Evolutionary conservation across 2,113 vertebrate species (phyloP).

Genomic region (Carollia perspicillata): DNA sequence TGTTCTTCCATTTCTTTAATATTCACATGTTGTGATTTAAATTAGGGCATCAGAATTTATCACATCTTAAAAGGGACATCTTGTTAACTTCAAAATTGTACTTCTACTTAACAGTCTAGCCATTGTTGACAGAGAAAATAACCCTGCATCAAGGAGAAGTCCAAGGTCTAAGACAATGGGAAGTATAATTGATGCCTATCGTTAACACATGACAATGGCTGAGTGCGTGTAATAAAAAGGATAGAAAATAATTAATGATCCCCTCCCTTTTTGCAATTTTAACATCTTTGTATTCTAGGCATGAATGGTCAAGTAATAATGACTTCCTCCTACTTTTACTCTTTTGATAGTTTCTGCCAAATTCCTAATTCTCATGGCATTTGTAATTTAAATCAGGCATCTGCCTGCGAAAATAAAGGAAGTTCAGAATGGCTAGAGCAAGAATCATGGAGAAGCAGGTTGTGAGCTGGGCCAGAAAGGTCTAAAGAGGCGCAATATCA

Average conservation of each 20-base stretch:
- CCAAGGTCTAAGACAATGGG: not conserved
- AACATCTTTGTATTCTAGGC: not conserved
- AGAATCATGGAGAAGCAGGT: not conserved
- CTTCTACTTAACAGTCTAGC: not conserved
- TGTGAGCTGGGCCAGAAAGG: not conserved
- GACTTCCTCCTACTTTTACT: not conserved
- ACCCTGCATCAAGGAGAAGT: not conserved
- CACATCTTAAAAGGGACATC: not conserved
- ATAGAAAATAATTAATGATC: not conserved
- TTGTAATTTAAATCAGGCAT: not conserved
- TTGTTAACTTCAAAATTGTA: constrained; percentile 2
- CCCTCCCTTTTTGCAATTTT: not conserved
- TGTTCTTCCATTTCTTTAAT: not conserved
- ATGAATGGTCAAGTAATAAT: not conserved
- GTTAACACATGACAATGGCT: not conserved
- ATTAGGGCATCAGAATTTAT: not conserved
- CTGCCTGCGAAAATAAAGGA: not conserved
- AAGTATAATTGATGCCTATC: not conserved
- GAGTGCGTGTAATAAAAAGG: not conserved
- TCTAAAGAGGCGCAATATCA: not conserved
- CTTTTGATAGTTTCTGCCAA: not conserved
- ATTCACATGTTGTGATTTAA: not conserved
- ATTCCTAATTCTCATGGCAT: not conserved
- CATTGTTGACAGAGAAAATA: constrained; percentile 1
- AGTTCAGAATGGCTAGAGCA: not conserved